Base-by-base conservation (phyloP, 2,113 vertebrate species). In the Thryonomys swinderianus region DNA sequence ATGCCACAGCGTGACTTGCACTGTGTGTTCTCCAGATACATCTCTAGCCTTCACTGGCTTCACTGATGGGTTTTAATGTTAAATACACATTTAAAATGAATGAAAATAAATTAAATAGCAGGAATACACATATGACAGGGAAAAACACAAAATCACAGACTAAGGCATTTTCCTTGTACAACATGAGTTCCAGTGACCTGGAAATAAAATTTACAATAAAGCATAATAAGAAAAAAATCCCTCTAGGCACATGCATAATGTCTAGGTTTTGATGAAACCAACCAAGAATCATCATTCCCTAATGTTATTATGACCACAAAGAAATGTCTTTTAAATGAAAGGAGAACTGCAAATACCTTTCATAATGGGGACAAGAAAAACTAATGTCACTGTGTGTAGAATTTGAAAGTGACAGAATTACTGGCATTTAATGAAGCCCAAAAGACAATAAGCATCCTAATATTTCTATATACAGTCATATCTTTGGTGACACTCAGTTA, bases 161-260 rank as follows among this genome's bases (percentile, higher is more conserved):
- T 37, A 90, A 5, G 4, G 2, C 27, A 42, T 81, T 94, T 84
- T 48, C 45, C 20, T 81, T 59, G 3, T 67, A 34, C 30, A 90
- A 1, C 1, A 6, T 80, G 45, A 89, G 7, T 95, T 93, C 37
- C 40, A 91, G 40, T 79, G 51, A 74, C 34, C 25, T 64, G n/a
- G 30, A 84, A 87, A 93, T 81, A 73, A 67, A 45, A 91, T 74
- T 62, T 90, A 53, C n/a, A 23, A 76, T 64, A 25, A 69, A 94
- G 37, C 67, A 40, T 85, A 78, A 64, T 55, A 64, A 42, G 6
- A 90, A 80, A 5, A 17, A 84, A 53, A 25, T 80, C 4, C 57
- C 11, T 73, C 21, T 14, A 67, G 8, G 42, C 18, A 82, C 9
- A 76, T 90, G 8, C 2, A 69, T 40, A 48, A 23, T 42, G 6